Conservation (phyloP, 2,888 invertebrate species). For the Synanthedon myopaeformis region DNA sequence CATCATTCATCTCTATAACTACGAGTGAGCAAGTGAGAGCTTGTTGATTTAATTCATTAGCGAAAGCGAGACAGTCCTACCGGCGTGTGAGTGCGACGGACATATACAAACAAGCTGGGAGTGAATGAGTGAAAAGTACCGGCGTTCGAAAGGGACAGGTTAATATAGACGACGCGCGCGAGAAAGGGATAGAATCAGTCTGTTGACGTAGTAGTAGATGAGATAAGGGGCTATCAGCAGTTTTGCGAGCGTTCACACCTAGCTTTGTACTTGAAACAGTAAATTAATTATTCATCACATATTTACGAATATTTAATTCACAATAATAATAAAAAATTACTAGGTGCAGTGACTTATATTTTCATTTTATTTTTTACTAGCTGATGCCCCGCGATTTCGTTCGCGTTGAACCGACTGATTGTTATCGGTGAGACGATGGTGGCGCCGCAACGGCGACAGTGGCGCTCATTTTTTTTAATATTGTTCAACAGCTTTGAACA, state of each 20-base stretch:
- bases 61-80: constrained; percentile 36
- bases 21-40: constrained; percentile 59
- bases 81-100: constrained; percentile 32
- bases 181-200: constrained; percentile 39
- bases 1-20: no score
- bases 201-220: constrained; percentile 68
- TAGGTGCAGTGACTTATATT: no score
- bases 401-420: no score
- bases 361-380: no score
- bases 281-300: no score
- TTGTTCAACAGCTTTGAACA: no score
- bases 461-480: no score
- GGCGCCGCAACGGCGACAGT: no score
- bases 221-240: constrained; percentile 67
- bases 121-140: constrained; percentile 24
- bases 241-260: constrained; percentile 36
- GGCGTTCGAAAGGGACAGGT: constrained; percentile 23
- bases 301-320: no score
- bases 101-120: constrained; percentile 4
- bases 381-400: no score
- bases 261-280: constrained; percentile 33
- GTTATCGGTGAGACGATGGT: no score
- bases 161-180: constrained; percentile 17
- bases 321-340: no score
- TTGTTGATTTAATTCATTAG: constrained; percentile 71